These are phyloP conservation scores for Rachycentron canadum DNA, from an alignment of 2,797 vertebrate species.

Conservation along the genomic window DNA sequence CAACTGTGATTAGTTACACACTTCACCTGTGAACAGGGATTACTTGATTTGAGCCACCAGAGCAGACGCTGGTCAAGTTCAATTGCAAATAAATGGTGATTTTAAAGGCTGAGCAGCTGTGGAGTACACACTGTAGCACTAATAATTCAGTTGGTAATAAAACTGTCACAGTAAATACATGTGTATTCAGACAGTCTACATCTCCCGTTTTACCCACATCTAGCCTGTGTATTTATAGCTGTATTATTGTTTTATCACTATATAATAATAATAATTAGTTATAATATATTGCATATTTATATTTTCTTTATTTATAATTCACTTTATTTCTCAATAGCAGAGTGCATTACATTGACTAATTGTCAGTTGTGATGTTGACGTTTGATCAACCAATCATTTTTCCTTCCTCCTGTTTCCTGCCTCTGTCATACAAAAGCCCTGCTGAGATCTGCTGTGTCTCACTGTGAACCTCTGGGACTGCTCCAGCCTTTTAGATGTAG, in stretches of 20 bases:
- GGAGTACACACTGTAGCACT: neutral
- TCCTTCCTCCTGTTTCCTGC: neutral
- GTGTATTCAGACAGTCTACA: neutral
- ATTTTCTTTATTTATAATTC: neutral
- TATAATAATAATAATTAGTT: too few species aligned
- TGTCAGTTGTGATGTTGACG: too few species aligned
- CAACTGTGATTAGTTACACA: neutral
- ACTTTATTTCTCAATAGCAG: neutral
- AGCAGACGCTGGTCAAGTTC: neutral
- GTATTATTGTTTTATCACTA: too few species aligned
- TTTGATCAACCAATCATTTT: too few species aligned
- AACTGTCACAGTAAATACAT: neutral
- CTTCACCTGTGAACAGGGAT: neutral
- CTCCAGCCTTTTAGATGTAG: slow-evolving; percentile 39
- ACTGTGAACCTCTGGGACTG: slow-evolving; percentile 1
- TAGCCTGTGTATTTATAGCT: neutral
- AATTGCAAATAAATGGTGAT: neutral
- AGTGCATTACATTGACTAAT: neutral
- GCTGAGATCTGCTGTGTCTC: slow-evolving; percentile 13
- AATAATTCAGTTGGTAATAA: neutral
- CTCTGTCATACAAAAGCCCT: neutral
- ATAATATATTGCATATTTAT: neutral
- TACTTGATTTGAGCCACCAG: too few species aligned
- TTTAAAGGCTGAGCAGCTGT: neutral
- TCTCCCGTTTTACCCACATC: neutral